Evolutionary conservation across 1,140 invertebrate genomes (phyloP).

Genomic region (Batillaria attramentaria): DNA sequence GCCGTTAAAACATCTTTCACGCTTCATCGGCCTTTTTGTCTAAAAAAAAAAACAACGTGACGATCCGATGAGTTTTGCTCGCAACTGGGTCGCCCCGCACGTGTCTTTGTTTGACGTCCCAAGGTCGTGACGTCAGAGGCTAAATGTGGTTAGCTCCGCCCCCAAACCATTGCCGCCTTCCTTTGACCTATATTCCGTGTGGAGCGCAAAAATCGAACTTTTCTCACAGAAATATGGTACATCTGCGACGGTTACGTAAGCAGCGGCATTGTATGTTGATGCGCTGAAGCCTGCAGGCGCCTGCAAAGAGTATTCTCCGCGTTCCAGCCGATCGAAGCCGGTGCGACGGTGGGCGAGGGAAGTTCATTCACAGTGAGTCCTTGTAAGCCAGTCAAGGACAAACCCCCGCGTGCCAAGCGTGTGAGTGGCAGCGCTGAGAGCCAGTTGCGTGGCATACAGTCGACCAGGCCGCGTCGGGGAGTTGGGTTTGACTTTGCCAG

Average conservation of each 20-base stretch:
- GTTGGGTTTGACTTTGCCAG: too few relatives aligned
- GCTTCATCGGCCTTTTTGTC: neutral
- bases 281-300: too few relatives aligned
- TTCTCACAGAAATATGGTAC: neutral
- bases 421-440: slow-evolving; percentile 1
- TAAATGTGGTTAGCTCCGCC: slow-evolving; percentile 39
- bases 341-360: too few relatives aligned
- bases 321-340: too few relatives aligned
- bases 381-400: slow-evolving; percentile 24
- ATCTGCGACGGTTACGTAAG: too few relatives aligned
- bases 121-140: slow-evolving; percentile 50
- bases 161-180: slow-evolving; percentile 20
- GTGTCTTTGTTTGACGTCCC: slow-evolving; percentile 47
- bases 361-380: too few relatives aligned
- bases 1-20: neutral
- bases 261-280: too few relatives aligned
- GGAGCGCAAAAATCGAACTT: neutral
- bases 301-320: too few relatives aligned
- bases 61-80: neutral
- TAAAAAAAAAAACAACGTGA: neutral
- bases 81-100: slow-evolving; percentile 27
- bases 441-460: slow-evolving; percentile 14
- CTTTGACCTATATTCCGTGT: slow-evolving; percentile 3
- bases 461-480: too few relatives aligned
- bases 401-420: neutral